Evolutionary conservation across 2,888 invertebrate species (phyloP), one percentile per base, ranked within the genome.

Genomic region (Diplazon laetatorius): DNA sequence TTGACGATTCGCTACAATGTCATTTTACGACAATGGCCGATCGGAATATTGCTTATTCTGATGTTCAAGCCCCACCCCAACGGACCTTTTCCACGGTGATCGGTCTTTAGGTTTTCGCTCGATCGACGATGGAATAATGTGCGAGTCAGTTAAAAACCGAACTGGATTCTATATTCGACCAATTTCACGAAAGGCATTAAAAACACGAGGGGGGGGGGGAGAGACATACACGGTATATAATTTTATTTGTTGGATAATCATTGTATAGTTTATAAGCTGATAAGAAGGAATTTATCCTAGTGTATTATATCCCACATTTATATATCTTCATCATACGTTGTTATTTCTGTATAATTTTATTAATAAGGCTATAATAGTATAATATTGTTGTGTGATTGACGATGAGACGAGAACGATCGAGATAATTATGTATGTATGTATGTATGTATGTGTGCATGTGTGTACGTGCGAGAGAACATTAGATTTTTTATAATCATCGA

Each of bases 281-380:
- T 74, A 78, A 60, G 78, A 71, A 73, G n/a, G 68, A 78, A 78
- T 74, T 59, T 60, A 74, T 70, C 74, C 70, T 70, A 78, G 74
- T 78, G 74, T 74, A 74, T 78, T 70, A 78, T 78, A 78, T 78
- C 70, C 78, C 2, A 65, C 55, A 66, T 70, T 78, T 63, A 78
- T 63, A 78, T 70, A 78, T 78, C 63, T 78, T 62, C 73, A 73
- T 78, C 63, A 70, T 74, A 78, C 73, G 65, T 74, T 74, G 78
- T 78, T 78, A 78, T 57, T 60, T 69, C 37, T 59, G 74, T 78
- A 73, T 78, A 65, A 74, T 30, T 68, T 74, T 57, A 63, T 69
- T 46, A 73, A 69, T 73, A 68, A 72, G 66, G 52, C 62, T 72
- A 18, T 37, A 77, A 57, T 71, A 59, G 50, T n/a, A n/a, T 68